Percentiles rank a stretch among this genome's conserved stretches.
Conservation (phyloP, 2,888 invertebrate genomes). For the Trichogramma dendrolimi region DNA sequence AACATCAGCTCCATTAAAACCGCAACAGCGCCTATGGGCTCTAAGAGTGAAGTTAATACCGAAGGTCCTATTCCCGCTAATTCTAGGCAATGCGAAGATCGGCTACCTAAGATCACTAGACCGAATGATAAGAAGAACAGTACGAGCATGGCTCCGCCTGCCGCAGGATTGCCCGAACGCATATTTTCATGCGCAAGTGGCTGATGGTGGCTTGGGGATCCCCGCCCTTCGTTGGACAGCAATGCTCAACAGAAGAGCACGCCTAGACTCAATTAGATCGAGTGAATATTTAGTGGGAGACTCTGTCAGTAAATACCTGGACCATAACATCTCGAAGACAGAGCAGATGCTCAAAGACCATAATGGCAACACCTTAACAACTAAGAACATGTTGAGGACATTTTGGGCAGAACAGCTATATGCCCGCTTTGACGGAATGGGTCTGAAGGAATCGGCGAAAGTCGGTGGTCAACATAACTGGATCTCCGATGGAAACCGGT, state of each 20-base stretch:
- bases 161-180: constrained; percentile 39
- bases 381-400: background rate
- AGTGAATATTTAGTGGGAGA: background rate
- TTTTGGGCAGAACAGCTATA: constrained; percentile 8
- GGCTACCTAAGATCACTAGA: constrained; percentile 35
- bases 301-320: background rate
- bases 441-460: background rate
- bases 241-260: background rate
- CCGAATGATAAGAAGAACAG: constrained; percentile 34
- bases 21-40: constrained; percentile 43
- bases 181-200: constrained; percentile 39
- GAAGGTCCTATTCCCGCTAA: constrained; percentile 42
- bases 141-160: constrained; percentile 39
- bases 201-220: constrained; percentile 35
- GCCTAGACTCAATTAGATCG: background rate
- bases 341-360: background rate
- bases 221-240: constrained; percentile 29
- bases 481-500: constrained; percentile 16
- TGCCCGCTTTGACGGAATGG: constrained; percentile 11
- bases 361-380: background rate
- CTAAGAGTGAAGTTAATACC: constrained; percentile 45
- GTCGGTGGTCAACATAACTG: constrained; percentile 23
- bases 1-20: background rate
- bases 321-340: background rate
- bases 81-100: constrained; percentile 36